Evolutionary conservation across 2,113 vertebrate species (phyloP).

Genomic region (Burhinus bistriatus): DNA sequence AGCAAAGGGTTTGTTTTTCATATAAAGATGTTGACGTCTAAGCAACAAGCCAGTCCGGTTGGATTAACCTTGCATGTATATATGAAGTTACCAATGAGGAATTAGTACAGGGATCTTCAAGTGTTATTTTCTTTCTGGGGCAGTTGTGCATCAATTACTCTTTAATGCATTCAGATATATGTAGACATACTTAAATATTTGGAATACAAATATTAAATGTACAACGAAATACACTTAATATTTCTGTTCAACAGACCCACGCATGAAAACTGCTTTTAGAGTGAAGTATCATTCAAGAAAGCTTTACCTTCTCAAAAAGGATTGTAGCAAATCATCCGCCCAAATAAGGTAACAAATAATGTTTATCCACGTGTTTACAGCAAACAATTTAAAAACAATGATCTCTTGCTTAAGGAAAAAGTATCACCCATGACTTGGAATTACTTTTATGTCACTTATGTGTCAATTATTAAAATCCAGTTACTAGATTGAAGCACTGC

Average conservation of each 20-base stretch:
- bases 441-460: conserved; percentile 53
- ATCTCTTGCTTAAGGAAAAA: conserved; percentile 64
- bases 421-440: conserved; percentile 41
- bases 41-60: not conserved
- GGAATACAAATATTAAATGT: conserved; percentile 73
- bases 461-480: conserved; percentile 63
- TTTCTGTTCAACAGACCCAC: conserved; percentile 53
- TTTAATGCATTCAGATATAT: conserved; percentile 66
- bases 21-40: not conserved
- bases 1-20: not conserved
- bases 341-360: conserved; percentile 26
- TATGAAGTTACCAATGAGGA: conserved; percentile 35
- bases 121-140: conserved; percentile 14
- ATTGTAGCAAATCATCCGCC: conserved; percentile 24
- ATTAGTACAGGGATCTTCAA: conserved; percentile 52
- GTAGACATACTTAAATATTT: conserved; percentile 57
- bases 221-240: conserved; percentile 71
- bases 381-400: conserved; percentile 54
- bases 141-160: conserved; percentile 35
- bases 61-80: not conserved
- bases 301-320: conserved; percentile 47
- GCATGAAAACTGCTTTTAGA: conserved; percentile 25
- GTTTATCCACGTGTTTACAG: conserved; percentile 35
- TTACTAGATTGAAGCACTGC: conserved; percentile 68
- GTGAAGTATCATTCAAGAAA: conserved; percentile 49